These are phyloP conservation scores for Atta colombica DNA, from an alignment of 1,140 invertebrate species.

Conservation along the genomic window DNA sequence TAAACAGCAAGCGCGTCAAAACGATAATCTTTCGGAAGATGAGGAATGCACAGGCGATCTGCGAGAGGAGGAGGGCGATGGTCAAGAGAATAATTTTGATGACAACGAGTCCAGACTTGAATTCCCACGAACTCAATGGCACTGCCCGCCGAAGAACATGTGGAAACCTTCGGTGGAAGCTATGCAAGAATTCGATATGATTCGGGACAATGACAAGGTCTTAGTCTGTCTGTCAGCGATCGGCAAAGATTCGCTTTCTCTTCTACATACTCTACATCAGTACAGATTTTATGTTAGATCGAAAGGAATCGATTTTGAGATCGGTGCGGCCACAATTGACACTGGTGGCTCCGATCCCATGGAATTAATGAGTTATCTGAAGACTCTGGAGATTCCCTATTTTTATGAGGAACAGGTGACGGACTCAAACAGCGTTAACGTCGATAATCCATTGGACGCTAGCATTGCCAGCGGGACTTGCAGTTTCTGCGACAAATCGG, in stretches of 20 bases:
- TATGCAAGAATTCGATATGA: constrained; percentile 94
- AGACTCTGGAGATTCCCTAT: constrained; percentile 90
- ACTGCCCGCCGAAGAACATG: constrained; percentile 92
- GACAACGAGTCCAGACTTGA: constrained; percentile 41
- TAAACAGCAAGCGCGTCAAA: constrained; percentile 73
- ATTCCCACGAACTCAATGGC: constrained; percentile 87
- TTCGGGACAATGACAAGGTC: constrained; percentile 93
- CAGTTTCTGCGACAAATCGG: constrained; percentile 90
- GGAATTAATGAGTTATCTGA: constrained; percentile 90
- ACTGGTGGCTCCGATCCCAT: constrained; percentile 89
- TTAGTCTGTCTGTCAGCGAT: constrained; percentile 94
- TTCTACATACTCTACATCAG: constrained; percentile 94
- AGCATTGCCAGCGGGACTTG: constrained; percentile 82
- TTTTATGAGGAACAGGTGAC: constrained; percentile 90
- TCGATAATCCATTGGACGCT: constrained; percentile 39
- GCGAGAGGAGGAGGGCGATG: constrained; percentile 72
- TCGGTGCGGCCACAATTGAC: constrained; percentile 93
- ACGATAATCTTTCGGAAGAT: constrained; percentile 83
- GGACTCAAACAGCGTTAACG: not conserved
- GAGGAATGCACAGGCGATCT: constrained; percentile 77
- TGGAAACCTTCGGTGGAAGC: constrained; percentile 94
- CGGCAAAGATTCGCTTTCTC: constrained; percentile 92
- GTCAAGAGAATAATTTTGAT: constrained; percentile 45
- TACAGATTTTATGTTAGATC: constrained; percentile 92
- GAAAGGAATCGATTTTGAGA: constrained; percentile 92